phyloP scores from a whole-genome alignment of 2,797 vertebrate genomes.

The Sorex maritimensis region DNA sequence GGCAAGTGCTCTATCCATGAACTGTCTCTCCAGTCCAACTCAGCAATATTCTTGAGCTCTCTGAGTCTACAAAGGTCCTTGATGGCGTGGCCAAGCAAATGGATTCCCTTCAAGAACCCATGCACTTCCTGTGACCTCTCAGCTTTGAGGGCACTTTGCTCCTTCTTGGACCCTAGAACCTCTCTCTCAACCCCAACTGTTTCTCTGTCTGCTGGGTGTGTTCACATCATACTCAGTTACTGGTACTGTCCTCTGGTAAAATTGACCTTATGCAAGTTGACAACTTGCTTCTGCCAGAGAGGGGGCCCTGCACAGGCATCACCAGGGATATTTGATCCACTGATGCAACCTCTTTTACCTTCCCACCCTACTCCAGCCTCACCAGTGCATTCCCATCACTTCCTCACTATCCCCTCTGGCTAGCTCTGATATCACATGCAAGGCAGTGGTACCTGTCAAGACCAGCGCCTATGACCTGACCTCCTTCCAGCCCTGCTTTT shows the following conservation, averaged over 20 bases:
- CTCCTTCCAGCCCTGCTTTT: background rate
- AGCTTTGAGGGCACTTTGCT: background rate
- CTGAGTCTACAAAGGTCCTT: background rate
- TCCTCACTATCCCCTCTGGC: background rate
- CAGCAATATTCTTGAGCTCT: background rate
- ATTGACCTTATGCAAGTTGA: rapidly evolving
- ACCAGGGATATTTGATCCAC: rapidly evolving
- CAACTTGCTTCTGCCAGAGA: background rate
- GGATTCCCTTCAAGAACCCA: background rate
- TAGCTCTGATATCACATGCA: background rate
- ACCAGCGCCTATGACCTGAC: background rate
- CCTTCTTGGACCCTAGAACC: background rate
- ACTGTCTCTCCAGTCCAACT: no score
- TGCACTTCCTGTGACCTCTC: background rate
- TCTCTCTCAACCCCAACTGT: background rate
- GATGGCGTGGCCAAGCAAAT: background rate
- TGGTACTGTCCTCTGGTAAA: background rate
- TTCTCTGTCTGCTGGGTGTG: background rate
- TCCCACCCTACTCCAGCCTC: background rate
- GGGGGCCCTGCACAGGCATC: background rate
- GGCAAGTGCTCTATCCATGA: no score
- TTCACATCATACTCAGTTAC: background rate
- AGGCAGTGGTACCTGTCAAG: background rate
- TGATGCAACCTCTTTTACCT: background rate
- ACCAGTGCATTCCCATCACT: background rate